A percentile compares a stretch with the other conserved stretches of the same genome.
phyloP scores from a whole-genome alignment of 2,797 vertebrate genomes.

The Coregonus suidteri region DNA sequence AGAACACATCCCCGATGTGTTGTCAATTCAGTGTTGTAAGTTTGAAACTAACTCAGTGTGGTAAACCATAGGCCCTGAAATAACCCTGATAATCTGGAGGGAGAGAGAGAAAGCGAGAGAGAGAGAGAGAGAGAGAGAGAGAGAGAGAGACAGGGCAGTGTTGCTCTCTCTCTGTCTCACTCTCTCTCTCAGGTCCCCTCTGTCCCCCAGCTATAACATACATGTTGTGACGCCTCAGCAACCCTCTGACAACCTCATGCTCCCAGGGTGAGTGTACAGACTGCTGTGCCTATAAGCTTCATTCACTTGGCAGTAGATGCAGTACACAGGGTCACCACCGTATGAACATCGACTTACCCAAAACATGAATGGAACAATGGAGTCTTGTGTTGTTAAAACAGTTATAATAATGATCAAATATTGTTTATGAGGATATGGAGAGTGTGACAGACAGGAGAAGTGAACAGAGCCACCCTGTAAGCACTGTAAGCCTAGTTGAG shows the following conservation, averaged over 20 bases:
- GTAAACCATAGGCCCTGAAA: constrained; percentile 50
- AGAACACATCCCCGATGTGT: constrained; percentile 11
- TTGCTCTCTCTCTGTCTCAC: constrained; percentile 10
- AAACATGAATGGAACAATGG: background rate
- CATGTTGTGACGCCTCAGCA: constrained; percentile 53
- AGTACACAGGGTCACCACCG: background rate
- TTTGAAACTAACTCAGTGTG: constrained; percentile 72
- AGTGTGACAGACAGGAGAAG: constrained; percentile 21
- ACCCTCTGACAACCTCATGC: constrained; percentile 22
- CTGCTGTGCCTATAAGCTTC: constrained; percentile 44
- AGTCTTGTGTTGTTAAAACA: background rate
- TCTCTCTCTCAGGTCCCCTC: constrained; percentile 1
- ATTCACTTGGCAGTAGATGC: background rate
- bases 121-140: constrained; percentile 39
- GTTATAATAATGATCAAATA: constrained; percentile 48
- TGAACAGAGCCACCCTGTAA: constrained; percentile 6
- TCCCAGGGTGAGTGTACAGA: constrained; percentile 54
- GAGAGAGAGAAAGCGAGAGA: constrained; percentile 44
- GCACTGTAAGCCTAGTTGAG: background rate
- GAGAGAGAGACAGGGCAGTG: constrained; percentile 1
- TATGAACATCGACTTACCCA: background rate
- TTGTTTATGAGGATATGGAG: constrained; percentile 52
- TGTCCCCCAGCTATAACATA: constrained; percentile 10
- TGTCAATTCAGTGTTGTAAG: constrained; percentile 62
- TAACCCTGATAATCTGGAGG: constrained; percentile 46